Evolutionary conservation across 2,888 invertebrate genomes (phyloP).

Genomic region (Caenorhabditis macrosperma): DNA sequence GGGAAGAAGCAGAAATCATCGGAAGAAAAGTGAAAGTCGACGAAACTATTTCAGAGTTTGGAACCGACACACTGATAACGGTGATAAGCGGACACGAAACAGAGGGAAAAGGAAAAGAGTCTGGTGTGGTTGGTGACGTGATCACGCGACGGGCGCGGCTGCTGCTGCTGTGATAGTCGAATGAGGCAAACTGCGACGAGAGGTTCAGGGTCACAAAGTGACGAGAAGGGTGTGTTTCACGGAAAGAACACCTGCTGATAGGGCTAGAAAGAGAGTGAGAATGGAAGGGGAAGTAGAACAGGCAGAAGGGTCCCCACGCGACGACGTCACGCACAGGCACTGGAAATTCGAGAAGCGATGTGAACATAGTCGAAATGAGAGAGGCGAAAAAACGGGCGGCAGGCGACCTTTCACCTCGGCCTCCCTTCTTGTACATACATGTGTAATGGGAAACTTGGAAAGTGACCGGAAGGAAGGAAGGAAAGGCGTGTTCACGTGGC

Average conservation of each 20-base stretch:
- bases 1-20: background rate
- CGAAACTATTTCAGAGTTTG: conserved; percentile 38
- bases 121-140: conserved; percentile 23
- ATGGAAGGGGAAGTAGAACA: background rate
- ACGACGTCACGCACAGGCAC: conserved; percentile 18
- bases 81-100: conserved; percentile 39
- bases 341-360: conserved; percentile 41
- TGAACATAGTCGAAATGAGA: conserved; percentile 3
- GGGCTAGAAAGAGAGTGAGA: background rate
- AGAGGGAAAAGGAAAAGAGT: conserved; percentile 11
- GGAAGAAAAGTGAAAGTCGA: conserved; percentile 31
- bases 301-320: background rate
- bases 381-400: background rate
- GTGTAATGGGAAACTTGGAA: conserved; percentile 31
- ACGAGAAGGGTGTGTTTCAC: conserved; percentile 31
- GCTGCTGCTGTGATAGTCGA: conserved; percentile 10
- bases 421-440: conserved; percentile 23
- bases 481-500: conserved; percentile 25
- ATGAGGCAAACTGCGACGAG: conserved; percentile 22
- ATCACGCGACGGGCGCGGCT: conserved; percentile 22
- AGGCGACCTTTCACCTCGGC: conserved; percentile 35
- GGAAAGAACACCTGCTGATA: conserved; percentile 39
- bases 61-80: conserved; percentile 34
- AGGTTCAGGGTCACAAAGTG: conserved; percentile 46
- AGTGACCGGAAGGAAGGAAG: conserved; percentile 36